A percentile compares a stretch with the other conserved stretches of the same genome.
Conservation (phyloP, 2,797 vertebrate genomes). For the Epinephelus malabaricus region DNA sequence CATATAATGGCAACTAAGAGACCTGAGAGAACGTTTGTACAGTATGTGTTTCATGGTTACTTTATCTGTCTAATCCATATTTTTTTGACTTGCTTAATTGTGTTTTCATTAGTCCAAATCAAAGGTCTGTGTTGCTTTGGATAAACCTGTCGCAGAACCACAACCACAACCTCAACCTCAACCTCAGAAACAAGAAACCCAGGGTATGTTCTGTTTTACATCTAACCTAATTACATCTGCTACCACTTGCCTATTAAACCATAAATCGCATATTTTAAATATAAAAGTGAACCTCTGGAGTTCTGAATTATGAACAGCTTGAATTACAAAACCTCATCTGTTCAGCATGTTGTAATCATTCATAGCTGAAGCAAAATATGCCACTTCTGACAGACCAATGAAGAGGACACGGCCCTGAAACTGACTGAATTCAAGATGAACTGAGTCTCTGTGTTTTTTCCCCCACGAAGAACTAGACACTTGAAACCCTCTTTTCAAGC, state of each 20-base stretch:
- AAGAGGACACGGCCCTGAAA: not conserved
- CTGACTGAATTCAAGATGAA: not conserved
- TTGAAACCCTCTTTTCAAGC: not conserved
- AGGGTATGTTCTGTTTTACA: constrained; percentile 85
- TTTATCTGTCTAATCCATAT: not conserved
- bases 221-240: too few relatives aligned
- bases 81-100: constrained; percentile 9
- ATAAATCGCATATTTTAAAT: not conserved
- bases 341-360: not conserved
- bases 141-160: constrained; percentile 74
- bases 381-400: not conserved
- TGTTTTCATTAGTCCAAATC: constrained; percentile 82
- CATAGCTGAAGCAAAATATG: not conserved
- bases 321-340: not conserved
- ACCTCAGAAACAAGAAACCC: constrained; percentile 87
- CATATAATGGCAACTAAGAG: too few relatives aligned
- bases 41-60: not conserved
- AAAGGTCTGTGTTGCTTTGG: constrained; percentile 60
- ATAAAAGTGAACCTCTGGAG: not conserved
- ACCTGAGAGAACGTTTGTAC: too few relatives aligned
- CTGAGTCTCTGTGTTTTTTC: not conserved
- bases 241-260: not conserved
- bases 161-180: constrained; percentile 43
- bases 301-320: not conserved
- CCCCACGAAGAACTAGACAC: not conserved